phyloP scores from a whole-genome alignment of 2,113 vertebrate species.

The Lepus europaeus region DNA sequence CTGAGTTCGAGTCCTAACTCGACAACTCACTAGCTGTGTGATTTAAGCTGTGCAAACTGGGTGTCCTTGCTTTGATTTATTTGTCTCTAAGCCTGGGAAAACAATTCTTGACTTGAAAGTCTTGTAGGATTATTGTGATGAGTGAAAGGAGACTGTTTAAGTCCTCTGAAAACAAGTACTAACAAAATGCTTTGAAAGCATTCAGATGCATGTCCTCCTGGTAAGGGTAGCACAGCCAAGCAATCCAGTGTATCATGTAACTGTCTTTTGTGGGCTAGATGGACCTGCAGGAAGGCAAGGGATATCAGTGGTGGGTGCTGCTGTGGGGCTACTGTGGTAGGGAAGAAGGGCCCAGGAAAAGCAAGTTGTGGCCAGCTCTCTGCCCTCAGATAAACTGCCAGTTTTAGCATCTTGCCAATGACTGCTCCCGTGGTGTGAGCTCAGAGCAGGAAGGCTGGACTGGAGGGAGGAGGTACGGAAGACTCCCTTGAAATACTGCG shows the following conservation, averaged over 20 bases:
- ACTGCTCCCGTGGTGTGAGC: constrained; percentile 71
- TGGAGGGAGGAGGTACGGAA: constrained; percentile 72
- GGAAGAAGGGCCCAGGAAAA: constrained; percentile 30
- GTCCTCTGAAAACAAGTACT: constrained; percentile 25
- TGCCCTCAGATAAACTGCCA: background rate
- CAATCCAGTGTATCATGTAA: background rate
- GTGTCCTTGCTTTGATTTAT: constrained; percentile 20
- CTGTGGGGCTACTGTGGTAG: background rate
- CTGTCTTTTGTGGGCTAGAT: background rate
- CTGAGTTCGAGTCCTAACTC: background rate
- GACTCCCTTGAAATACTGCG: constrained; percentile 75
- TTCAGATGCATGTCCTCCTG: constrained; percentile 44
- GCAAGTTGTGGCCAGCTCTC: background rate
- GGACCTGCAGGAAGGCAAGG: background rate
- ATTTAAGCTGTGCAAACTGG: constrained; percentile 33
- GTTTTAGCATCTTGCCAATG: constrained; percentile 64
- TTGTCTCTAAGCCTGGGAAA: constrained; percentile 29
- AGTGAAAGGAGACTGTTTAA: background rate
- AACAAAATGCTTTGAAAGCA: background rate
- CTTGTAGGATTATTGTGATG: background rate
- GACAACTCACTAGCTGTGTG: background rate
- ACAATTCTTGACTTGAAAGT: constrained; percentile 15
- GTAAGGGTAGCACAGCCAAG: background rate
- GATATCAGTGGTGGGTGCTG: background rate
- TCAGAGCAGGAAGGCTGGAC: constrained; percentile 77